phyloP scores from a whole-genome alignment of 2,888 invertebrate species.

The Leptinotarsa haldemani region DNA sequence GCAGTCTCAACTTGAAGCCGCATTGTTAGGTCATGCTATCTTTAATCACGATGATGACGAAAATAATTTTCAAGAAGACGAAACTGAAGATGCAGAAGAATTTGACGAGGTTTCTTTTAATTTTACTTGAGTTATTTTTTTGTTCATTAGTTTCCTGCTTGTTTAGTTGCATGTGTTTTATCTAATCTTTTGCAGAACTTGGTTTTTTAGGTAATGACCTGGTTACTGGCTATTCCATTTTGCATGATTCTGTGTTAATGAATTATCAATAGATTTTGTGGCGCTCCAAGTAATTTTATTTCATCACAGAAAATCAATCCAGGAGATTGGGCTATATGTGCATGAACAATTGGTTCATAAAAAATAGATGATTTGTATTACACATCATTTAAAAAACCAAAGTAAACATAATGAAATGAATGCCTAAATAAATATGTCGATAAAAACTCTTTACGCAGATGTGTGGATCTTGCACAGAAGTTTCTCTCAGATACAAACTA shows the following conservation, averaged over 20 bases:
- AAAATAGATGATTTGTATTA: background rate
- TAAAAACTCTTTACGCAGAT: too few relatives aligned
- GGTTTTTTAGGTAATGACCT: constrained; percentile 14
- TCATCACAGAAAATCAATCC: background rate
- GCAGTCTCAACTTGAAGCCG: constrained; percentile 66
- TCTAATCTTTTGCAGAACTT: constrained; percentile 25
- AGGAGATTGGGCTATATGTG: background rate
- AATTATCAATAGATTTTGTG: background rate
- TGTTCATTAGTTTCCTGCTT: constrained; percentile 38
- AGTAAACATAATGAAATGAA: too few relatives aligned
- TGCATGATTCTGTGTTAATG: constrained; percentile 7
- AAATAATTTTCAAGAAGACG: constrained; percentile 69
- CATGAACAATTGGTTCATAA: background rate
- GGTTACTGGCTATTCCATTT: background rate
- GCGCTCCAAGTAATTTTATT: background rate
- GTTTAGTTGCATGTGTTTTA: constrained; percentile 38
- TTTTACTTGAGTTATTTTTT: constrained; percentile 47
- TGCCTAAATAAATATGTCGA: too few relatives aligned
- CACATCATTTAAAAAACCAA: too few relatives aligned
- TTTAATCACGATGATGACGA: constrained; percentile 61
- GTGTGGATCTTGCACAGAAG: too few relatives aligned
- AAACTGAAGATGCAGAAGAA: constrained; percentile 70
- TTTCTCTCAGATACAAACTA: too few relatives aligned
- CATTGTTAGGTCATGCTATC: constrained; percentile 64
- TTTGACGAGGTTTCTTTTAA: constrained; percentile 68